Evolutionary conservation across 2,888 invertebrate genomes (phyloP).

Genomic region (Tenodera sinensis): DNA sequence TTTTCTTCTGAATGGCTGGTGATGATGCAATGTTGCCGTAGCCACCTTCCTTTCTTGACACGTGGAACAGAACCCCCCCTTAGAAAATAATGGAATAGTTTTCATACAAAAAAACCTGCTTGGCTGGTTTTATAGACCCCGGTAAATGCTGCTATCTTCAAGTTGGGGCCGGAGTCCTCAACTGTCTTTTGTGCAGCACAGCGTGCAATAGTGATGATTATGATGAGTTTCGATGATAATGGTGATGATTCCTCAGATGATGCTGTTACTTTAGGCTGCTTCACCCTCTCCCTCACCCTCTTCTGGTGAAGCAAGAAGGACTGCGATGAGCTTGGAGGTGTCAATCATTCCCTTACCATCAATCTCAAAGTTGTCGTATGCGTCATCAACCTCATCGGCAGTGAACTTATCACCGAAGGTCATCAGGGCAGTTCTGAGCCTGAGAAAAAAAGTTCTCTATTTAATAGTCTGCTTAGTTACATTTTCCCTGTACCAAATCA

Average conservation of each 20-base stretch:
- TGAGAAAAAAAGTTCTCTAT: constrained; percentile 38
- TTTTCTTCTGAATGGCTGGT: neutral
- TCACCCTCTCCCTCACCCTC: constrained; percentile 59
- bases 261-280: constrained; percentile 29
- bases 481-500: neutral
- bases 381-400: constrained; percentile 84
- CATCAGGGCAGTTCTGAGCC: constrained; percentile 85
- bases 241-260: constrained; percentile 3
- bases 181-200: neutral
- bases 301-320: constrained; percentile 83
- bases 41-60: neutral
- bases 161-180: neutral
- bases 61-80: neutral
- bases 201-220: neutral
- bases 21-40: neutral
- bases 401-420: constrained; percentile 92
- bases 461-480: neutral
- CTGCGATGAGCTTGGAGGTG: constrained; percentile 79
- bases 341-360: constrained; percentile 89
- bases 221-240: neutral
- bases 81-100: constrained; percentile 7
- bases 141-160: neutral
- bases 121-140: neutral
- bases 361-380: constrained; percentile 89
- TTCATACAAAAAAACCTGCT: neutral